Conservation (phyloP, 2,113 vertebrate genomes). For the Tretioscincus oriximinensis region DNA sequence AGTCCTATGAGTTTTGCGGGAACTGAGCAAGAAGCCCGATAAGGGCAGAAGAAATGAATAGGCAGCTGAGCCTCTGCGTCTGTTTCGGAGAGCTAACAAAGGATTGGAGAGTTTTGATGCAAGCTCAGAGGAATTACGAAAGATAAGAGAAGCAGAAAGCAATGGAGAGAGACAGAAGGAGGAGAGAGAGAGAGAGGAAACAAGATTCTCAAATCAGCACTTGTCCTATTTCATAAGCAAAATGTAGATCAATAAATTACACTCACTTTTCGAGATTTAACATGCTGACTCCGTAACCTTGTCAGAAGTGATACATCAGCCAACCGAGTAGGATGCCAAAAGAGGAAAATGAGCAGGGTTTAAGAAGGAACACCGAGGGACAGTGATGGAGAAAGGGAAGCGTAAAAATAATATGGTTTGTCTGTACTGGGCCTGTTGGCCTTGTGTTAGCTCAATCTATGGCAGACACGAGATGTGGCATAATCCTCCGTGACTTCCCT, state of each 20-base stretch:
- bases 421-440: too few relatives aligned
- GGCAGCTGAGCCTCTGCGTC: slow-evolving; percentile 2
- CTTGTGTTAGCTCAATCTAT: too few relatives aligned
- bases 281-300: slow-evolving; percentile 55
- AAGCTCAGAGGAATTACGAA: slow-evolving; percentile 3
- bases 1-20: slow-evolving; percentile 22
- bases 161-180: not conserved
- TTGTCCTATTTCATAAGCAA: slow-evolving; percentile 58
- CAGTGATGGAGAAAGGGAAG: not conserved
- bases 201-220: slow-evolving; percentile 58
- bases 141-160: slow-evolving; percentile 17
- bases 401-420: not conserved
- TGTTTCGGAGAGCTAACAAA: slow-evolving; percentile 33
- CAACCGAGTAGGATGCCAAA: not conserved
- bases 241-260: slow-evolving; percentile 62
- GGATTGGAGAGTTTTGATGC: slow-evolving; percentile 14
- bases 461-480: too few relatives aligned
- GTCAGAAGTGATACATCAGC: slow-evolving; percentile 36
- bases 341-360: not conserved
- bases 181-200: slow-evolving; percentile 20
- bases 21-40: not conserved
- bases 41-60: slow-evolving; percentile 20
- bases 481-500: too few relatives aligned
- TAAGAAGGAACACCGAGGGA: not conserved
- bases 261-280: slow-evolving; percentile 53